Base-by-base conservation (phyloP, 1,140 invertebrate species). In the Drosophila watanabei region DNA sequence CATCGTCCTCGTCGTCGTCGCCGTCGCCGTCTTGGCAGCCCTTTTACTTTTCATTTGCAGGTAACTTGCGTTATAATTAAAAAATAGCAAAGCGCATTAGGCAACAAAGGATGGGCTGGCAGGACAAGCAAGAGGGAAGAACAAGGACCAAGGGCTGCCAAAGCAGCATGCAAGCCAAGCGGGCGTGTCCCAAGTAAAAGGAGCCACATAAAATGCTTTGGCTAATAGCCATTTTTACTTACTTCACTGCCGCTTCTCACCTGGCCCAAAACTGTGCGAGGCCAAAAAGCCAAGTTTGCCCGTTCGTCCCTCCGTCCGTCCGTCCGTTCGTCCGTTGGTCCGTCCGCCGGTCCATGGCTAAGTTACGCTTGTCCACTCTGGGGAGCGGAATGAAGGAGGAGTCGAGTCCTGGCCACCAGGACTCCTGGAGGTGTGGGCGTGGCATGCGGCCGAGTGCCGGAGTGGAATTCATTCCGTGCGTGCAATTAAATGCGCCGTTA, bases 141-240 rank as follows among this genome's bases (percentile, higher is more conserved):
- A 3, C 28, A 39, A 35, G 54, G 63, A 8, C 16, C 1, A 18
- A 24, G 54, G 54, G 20, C 33, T 46, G n/a, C n/a, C 46, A 13
- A 16, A 33, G 14, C 37, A 54, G 45, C 59, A 65, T 63, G 54
- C 54, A 45, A 28, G 46, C 68, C 70, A 73, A 73, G 43, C 48
- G 63, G 75, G 58, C 58, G 82, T 79, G 82, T 75, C 75, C 68
- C 69, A 61, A 81, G 82, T 68, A 83, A 88, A 83, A 83, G 80
- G 75, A 84, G 80, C 85, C 81, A 81, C 85, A 88, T 88, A 88
- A 88, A 88, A 88, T 88, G 85, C 78, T 88, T 88, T 89, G 85
- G 85, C 85, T 88, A 88, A 88, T 88, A 88, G 85, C 85, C 86
- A 90, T 89, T 88, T 90, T 88, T 88, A 88, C 85, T 88, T 90